Evolutionary conservation across 1,140 invertebrate genomes (phyloP), one percentile per base, ranked within the genome.

Genomic region (Papilio machaon): DNA sequence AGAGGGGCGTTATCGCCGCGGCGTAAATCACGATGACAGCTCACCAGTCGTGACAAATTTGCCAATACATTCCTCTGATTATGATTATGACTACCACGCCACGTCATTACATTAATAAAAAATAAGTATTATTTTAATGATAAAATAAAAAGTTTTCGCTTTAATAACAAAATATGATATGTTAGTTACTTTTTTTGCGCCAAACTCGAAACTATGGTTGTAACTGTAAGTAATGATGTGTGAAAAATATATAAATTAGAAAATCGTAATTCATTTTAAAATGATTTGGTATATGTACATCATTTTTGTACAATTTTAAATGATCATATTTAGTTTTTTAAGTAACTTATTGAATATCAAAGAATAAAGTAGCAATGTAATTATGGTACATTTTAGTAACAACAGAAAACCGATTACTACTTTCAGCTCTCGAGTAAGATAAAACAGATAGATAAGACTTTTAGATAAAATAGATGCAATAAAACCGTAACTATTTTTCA

Each of bases 11-110:
- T 91, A 92, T 92, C 90, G 85, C 67, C 54, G 70, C 82, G 67
- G 74, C 83, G 87, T 91, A 92, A 92, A 92, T 94, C 90, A 91
- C 84, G 82, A 86, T 88, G 92, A 94, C 90, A 89, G 87, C 86
- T 84, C 87, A 85, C 88, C 88, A 85, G 91, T 92, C 91, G 91
- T 92, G 87, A 92, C 92, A 92, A 92, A 94, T 92, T 89, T 90
- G 82, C 91, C 85, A 88, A 90, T 89, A 89, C 88, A 90, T 89
- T 89, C 87, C 88, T 88, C 86, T 88, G 91, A 93, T 93, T 92
- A 91, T 87, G 75, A 82, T 74, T 80, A 35, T 76, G 6, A 76
- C 13, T 74, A 23, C n/a, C 74, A 54, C 19, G 11, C n/a, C 74
- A 54, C 19, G 11, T 76, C 74, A 76, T 76, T 76, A 46, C 9